A percentile compares a stretch with the other conserved stretches of the same genome.
These are phyloP conservation scores for Agriopis marginaria DNA, from an alignment of 2,888 invertebrate genomes.

Conservation along the genomic window DNA sequence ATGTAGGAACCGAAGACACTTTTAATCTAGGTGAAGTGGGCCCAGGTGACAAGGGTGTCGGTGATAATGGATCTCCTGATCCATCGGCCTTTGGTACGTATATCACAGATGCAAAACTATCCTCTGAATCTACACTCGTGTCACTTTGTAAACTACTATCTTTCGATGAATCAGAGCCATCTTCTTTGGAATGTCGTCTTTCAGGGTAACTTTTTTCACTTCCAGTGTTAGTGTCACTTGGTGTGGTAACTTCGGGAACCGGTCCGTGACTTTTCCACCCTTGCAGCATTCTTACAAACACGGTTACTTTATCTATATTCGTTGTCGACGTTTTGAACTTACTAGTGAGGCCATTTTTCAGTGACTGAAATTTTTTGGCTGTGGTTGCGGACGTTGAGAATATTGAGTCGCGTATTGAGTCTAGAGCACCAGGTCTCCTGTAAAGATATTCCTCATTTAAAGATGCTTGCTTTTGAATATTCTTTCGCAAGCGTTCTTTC, in stretches of 20 bases:
- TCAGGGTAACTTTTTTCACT: conserved; percentile 84
- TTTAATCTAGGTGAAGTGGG: conserved; percentile 88
- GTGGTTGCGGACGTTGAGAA: conserved; percentile 90
- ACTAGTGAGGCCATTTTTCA: conserved; percentile 93
- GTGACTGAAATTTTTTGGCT: conserved; percentile 91
- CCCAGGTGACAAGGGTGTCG: conserved; percentile 87
- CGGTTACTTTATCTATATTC: conserved; percentile 93
- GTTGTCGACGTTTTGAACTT: conserved; percentile 94
- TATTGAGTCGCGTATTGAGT: conserved; percentile 90
- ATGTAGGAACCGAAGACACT: conserved; percentile 91
- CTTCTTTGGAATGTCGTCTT: conserved; percentile 93
- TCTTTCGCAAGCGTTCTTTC: conserved; percentile 92
- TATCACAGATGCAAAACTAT: conserved; percentile 97
- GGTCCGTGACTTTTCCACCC: conserved; percentile 90
- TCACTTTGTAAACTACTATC: conserved; percentile 97
- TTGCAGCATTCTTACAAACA: conserved; percentile 94
- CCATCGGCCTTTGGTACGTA: conserved; percentile 94
- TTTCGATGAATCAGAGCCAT: conserved; percentile 95
- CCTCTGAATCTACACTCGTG: conserved; percentile 97
- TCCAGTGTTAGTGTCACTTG: conserved; percentile 76
- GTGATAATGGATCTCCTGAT: conserved; percentile 85
- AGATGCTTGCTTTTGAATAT: conserved; percentile 96
- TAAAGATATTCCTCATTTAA: conserved; percentile 95
- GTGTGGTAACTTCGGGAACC: conserved; percentile 77
- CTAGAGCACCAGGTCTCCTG: conserved; percentile 88